Percentiles rank a stretch among this genome's conserved stretches.
Conservation (phyloP, 2,797 vertebrate species). For the Premnoplex brunnescens region DNA sequence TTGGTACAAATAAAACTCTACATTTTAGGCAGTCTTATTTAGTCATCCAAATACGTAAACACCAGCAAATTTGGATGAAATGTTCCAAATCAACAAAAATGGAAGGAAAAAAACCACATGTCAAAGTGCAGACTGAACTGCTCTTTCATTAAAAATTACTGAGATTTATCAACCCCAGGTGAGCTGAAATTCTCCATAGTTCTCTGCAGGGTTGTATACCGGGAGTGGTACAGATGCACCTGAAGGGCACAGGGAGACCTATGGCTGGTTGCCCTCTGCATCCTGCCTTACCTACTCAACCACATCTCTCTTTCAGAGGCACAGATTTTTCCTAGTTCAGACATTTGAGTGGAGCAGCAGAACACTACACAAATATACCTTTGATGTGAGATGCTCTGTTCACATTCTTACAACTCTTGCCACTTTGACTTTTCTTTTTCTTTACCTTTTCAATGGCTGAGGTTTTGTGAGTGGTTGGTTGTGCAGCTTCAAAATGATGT, state of each 20-base stretch:
- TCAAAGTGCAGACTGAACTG: not conserved
- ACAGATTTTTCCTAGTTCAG: not conserved
- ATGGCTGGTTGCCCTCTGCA: not conserved
- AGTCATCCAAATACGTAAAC: not conserved
- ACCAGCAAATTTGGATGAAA: not conserved
- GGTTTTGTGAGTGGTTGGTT: not conserved
- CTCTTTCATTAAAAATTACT: not conserved
- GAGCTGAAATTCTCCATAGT: not conserved
- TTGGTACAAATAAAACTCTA: not conserved
- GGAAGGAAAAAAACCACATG: not conserved
- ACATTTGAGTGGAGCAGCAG: not conserved
- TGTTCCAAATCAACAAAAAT: not conserved
- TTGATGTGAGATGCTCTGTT: not conserved
- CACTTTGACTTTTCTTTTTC: not conserved
- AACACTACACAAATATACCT: not conserved
- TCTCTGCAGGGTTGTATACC: not conserved
- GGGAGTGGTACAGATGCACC: not conserved
- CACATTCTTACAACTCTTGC: not conserved
- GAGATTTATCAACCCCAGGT: not conserved
- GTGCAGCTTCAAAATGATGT: not conserved
- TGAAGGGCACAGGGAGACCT: accelerated
- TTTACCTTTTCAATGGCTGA: not conserved
- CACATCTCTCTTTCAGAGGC: not conserved
- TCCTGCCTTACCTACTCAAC: not conserved
- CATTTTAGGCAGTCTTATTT: not conserved